Base-by-base conservation (phyloP, 2,888 invertebrate species). In the Thymelicus lineola region DNA sequence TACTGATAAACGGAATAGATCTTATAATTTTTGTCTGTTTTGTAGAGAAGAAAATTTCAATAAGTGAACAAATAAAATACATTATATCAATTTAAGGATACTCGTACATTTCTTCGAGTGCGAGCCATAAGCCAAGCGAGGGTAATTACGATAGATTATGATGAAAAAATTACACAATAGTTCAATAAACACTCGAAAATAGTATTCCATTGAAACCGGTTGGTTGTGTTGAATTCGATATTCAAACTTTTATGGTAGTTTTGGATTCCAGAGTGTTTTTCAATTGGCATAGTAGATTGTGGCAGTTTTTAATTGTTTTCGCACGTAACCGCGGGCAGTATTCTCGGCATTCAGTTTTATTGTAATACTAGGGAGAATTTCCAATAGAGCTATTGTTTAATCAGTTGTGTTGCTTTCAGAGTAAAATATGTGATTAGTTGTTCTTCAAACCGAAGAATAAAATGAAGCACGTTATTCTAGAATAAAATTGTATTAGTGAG, bases 291-390 rank as follows among this genome's bases (percentile, higher is more conserved):
- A 1, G 42, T 42, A 10, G 38, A 38, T 38, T 38, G 38, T 38
- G 42, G 42, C 42, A 42, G 42, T 42, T 42, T 42, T 42, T 59
- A 57, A 57, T 57, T 36, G 57, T 36, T 7, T 36, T 6, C 57
- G 57, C 58, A 38, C 36, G 36, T 57, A 36, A 59, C 58, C 58
- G 38, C 58, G 38, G 58, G n/a, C 36, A 7, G 38, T 38, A 15
- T 59, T 38, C 38, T 38, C 58, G 38, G 35, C 58, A 59, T 59
- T 59, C 36, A 38, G 38, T 59, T 59, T 42, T 42, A 42, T 12
- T 12, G 9, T 10, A 42, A 42, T 4, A 12, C 42, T 28, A 28
- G 9, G 10, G 42, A 42, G 42, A 12, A 42, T 42, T 42, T 42
- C 42, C 42, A 42, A 42, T 42, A 10, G 42, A 42, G 42, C 38